Evolutionary conservation across 2,113 vertebrate genomes (phyloP).

Genomic region (Misgurnus anguillicaudatus): DNA sequence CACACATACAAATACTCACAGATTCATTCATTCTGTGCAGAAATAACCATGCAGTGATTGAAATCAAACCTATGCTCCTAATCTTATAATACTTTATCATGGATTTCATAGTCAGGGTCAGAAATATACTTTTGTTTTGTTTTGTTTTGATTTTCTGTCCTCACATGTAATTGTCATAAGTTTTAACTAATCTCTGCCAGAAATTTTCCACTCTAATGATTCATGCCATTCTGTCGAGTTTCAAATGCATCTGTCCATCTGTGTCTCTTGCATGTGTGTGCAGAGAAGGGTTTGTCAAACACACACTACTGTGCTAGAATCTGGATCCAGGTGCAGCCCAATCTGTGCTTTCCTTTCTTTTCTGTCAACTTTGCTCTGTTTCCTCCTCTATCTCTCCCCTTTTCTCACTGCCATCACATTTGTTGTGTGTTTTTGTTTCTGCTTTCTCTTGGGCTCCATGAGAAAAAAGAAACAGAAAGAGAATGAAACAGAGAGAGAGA

Average conservation of each 20-base stretch:
- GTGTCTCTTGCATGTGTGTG: conserved; percentile 32
- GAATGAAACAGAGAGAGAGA: neutral
- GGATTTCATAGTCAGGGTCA: no score
- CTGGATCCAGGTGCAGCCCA: conserved; percentile 37
- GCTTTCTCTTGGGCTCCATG: neutral
- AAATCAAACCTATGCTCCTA: no score
- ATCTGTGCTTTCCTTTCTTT: conserved; percentile 14
- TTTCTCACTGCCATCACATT: neutral
- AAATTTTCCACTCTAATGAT: conserved; percentile 36
- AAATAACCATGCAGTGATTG: no score
- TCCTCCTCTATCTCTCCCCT: conserved; percentile 18
- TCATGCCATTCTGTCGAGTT: conserved; percentile 43
- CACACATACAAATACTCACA: no score
- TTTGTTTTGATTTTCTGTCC: conserved; percentile 25
- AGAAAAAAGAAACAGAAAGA: neutral
- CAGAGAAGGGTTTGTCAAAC: conserved; percentile 57
- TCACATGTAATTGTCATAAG: conserved; percentile 21
- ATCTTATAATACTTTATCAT: no score
- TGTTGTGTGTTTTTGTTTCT: conserved; percentile 1
- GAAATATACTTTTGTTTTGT: conserved; percentile 39
- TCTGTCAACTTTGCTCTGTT: neutral
- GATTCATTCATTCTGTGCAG: no score
- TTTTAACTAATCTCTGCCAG: conserved; percentile 50
- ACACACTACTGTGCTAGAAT: conserved; percentile 8
- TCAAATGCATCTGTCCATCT: conserved; percentile 44